phyloP scores from a whole-genome alignment of 2,797 vertebrate species.

The Bufotes viridis region DNA sequence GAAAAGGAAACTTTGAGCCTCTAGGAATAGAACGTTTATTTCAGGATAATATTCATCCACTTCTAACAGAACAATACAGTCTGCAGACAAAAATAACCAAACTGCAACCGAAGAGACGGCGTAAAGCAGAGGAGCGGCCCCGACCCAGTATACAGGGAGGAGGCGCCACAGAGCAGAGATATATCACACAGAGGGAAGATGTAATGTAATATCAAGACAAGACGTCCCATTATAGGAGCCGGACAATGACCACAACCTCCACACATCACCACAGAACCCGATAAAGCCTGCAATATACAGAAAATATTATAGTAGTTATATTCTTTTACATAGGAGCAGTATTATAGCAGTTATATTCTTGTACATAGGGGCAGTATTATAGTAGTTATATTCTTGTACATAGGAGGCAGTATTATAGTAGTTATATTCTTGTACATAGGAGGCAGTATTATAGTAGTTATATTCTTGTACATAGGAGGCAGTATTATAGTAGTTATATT shows the following conservation, averaged over 20 bases:
- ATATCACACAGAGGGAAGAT: neutral
- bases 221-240: neutral
- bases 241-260: neutral
- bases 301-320: too few species aligned
- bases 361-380: too few species aligned
- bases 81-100: constrained; percentile 19
- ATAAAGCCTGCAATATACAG: too few species aligned
- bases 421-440: too few species aligned
- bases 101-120: too few species aligned
- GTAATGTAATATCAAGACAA: neutral
- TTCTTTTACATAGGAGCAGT: too few species aligned
- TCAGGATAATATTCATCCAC: neutral
- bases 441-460: too few species aligned
- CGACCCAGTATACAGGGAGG: neutral
- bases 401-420: too few species aligned
- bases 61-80: neutral
- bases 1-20: neutral
- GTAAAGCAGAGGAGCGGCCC: neutral
- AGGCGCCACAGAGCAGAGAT: neutral
- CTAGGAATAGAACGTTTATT: neutral
- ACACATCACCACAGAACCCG: neutral
- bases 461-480: too few species aligned
- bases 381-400: too few species aligned
- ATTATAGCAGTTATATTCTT: too few species aligned
- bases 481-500: too few species aligned